Base-by-base conservation (phyloP, 1,140 invertebrate species). In the Psix sp. region DNA sequence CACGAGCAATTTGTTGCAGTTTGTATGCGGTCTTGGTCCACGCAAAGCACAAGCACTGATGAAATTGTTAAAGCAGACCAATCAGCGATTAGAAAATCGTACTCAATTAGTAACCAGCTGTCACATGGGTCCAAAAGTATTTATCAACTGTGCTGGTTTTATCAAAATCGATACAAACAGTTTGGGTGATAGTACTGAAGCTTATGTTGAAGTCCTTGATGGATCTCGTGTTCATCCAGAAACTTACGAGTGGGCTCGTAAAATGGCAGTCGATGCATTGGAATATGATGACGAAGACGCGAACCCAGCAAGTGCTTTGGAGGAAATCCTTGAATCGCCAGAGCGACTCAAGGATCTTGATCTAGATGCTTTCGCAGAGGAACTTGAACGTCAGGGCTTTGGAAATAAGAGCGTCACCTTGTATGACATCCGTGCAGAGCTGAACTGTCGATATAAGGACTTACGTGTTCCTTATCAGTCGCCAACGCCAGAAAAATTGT, bases 251-350 rank as follows among this genome's bases (percentile, higher is more conserved):
- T 99, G 98, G 98, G 98, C 98, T 0, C 88, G 97, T 14, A 99
- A 99, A 89, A 99, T 99, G 98, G 98, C 98, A 2, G 96, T 99
- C 0, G 98, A 99, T 89, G 98, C 98, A 5, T 87, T 99, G 7
- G 98, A 99, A 76, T 98, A 99, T 75, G 98, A 99, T 76, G 96
- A 98, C 77, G 96, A 97, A 79, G 95, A 96, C 67, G 93, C 94
- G 0, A 98, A 99, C 89, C 97, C 98, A 0, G 96, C 97, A 0
- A 95, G 95, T 2, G 98, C 98, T 11, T 86, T 99, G 0, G 97
- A 99, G 80, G 98, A 99, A 87, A 99, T 99, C 80, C 86, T 99
- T 0, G 95, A 98, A 86, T 93, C 95, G 1, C 98, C 98, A 0
- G 97, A 99, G 76, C 90, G 96, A 77, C 87, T 99, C 0, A 98